phyloP scores from a whole-genome alignment of 2,797 vertebrate genomes.

The Neoniphon sammara region DNA sequence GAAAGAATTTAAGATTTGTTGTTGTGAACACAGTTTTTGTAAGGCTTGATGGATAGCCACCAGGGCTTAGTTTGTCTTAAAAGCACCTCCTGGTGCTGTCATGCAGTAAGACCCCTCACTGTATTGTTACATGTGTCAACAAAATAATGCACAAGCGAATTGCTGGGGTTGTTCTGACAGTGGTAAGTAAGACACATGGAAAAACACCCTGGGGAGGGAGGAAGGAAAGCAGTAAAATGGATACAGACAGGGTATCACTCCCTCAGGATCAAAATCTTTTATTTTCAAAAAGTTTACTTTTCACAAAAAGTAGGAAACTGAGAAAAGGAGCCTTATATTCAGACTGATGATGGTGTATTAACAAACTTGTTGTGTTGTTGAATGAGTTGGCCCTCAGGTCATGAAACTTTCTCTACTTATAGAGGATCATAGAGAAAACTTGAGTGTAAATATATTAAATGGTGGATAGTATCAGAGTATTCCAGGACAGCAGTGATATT shows the following conservation, averaged over 20 bases:
- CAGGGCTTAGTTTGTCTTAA: neutral
- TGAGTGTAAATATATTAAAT: neutral
- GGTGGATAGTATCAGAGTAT: neutral
- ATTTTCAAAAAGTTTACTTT: neutral
- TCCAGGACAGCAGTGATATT: neutral
- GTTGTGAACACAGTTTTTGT: neutral
- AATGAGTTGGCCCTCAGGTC: neutral
- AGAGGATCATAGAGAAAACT: neutral
- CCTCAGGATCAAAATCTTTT: neutral
- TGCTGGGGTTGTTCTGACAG: neutral
- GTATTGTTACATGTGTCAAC: neutral
- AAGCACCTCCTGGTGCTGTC: neutral
- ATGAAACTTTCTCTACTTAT: neutral
- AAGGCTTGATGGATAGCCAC: neutral
- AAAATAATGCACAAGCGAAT: slow-evolving; percentile 8
- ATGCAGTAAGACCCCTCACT: neutral
- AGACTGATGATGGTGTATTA: too few species aligned
- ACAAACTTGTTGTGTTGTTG: neutral
- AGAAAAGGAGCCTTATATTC: too few species aligned
- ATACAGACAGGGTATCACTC: neutral
- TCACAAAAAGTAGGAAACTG: neutral
- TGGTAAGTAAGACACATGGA: neutral
- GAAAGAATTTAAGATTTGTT: neutral
- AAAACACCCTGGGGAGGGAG: neutral
- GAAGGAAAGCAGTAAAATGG: neutral